Evolutionary conservation across 2,113 vertebrate species (phyloP).

Genomic region (Rhabdornis inornatus): DNA sequence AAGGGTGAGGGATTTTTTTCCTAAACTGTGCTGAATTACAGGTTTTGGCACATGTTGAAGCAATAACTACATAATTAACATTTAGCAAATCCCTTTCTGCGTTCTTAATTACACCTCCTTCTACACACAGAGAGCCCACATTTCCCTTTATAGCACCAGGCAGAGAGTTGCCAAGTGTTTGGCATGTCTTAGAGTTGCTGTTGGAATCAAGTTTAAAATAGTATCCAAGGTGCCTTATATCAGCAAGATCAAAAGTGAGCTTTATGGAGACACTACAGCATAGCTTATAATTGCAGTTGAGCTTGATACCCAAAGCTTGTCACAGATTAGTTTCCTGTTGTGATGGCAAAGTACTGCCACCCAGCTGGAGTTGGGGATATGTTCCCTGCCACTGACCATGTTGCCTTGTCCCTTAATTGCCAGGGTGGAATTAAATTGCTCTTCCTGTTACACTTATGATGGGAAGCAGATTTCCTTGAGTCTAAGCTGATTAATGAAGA

Average conservation of each 20-base stretch:
- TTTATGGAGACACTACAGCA: background rate
- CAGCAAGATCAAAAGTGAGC: constrained; percentile 23
- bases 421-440: constrained; percentile 79
- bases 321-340: constrained; percentile 74
- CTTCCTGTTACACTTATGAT: constrained; percentile 75
- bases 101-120: constrained; percentile 62
- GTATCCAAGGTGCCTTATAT: constrained; percentile 43
- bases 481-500: constrained; percentile 76
- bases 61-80: constrained; percentile 65
- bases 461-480: constrained; percentile 76
- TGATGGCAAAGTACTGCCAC: constrained; percentile 74
- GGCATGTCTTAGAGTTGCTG: constrained; percentile 45
- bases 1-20: constrained; percentile 4
- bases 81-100: constrained; percentile 66
- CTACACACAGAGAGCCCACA: constrained; percentile 24
- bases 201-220: constrained; percentile 38
- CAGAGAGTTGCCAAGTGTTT: constrained; percentile 58
- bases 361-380: constrained; percentile 70
- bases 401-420: constrained; percentile 76
- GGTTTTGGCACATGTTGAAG: constrained; percentile 57
- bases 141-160: constrained; percentile 61
- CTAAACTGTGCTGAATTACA: constrained; percentile 54
- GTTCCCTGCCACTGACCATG: constrained; percentile 73
- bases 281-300: constrained; percentile 20
- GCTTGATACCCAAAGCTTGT: constrained; percentile 22